phyloP scores from a whole-genome alignment of 1,140 invertebrate species.

The Zophobas morio region DNA sequence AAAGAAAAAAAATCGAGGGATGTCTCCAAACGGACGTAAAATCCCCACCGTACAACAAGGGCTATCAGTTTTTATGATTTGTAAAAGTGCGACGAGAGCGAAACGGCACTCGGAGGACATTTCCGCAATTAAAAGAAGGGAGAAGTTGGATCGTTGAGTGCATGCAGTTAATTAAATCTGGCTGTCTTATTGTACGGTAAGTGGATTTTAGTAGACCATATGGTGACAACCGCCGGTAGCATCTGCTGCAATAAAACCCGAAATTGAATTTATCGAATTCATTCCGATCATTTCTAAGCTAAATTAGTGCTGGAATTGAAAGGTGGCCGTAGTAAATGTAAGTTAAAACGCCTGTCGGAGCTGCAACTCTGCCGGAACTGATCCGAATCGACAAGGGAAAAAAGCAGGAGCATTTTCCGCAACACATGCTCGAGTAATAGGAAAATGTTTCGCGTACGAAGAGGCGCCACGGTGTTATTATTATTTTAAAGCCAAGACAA shows the following conservation, averaged over 20 bases:
- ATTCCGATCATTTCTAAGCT: not conserved
- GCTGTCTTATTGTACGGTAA: not conserved
- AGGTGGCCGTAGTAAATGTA: not conserved
- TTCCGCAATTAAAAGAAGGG: too few relatives aligned
- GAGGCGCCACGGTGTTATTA: not conserved
- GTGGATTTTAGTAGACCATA: constrained; percentile 6
- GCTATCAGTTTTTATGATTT: too few relatives aligned
- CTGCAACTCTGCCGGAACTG: not conserved
- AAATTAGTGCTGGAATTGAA: not conserved
- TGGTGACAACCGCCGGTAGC: constrained; percentile 32
- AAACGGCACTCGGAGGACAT: too few relatives aligned
- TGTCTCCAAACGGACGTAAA: too few relatives aligned
- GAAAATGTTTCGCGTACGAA: not conserved
- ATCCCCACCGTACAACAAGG: too few relatives aligned
- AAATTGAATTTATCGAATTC: constrained; percentile 17
- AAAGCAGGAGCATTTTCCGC: not conserved
- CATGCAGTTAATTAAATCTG: not conserved
- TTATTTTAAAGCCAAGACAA: not conserved
- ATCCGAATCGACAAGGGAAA: not conserved
- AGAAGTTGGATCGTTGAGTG: not conserved
- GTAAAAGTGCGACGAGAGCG: too few relatives aligned
- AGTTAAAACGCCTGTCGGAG: not conserved
- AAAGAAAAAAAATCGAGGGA: not conserved
- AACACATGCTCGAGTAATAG: not conserved
- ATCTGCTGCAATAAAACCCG: constrained; percentile 30